These are phyloP conservation scores for Vidua macroura DNA, from an alignment of 2,113 vertebrate genomes.

Conservation along the genomic window DNA sequence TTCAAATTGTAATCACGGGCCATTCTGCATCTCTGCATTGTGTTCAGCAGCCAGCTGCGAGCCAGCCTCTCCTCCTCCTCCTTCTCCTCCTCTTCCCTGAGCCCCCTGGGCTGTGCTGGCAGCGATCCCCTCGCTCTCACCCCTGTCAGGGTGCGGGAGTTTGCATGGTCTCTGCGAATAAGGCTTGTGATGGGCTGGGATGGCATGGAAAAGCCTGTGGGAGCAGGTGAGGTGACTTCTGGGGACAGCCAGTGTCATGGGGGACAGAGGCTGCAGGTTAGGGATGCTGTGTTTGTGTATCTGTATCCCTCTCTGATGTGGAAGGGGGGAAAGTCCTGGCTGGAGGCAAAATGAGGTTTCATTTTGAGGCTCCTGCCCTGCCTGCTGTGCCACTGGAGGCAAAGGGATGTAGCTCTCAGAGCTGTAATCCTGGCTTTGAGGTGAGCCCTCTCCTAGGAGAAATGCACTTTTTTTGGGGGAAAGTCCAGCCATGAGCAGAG, in stretches of 20 bases:
- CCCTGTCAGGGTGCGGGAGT: not conserved
- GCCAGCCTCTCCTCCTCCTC: not conserved
- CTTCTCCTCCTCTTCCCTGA: not conserved
- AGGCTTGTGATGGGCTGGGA: not conserved
- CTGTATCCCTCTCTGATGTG: rapidly evolving
- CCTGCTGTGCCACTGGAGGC: not conserved
- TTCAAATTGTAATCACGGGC: conserved; percentile 67
- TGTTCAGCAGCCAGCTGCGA: conserved; percentile 40
- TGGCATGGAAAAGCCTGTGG: not conserved
- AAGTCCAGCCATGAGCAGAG: not conserved
- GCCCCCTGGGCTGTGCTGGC: not conserved
- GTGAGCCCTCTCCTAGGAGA: not conserved
- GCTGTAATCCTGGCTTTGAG: not conserved
- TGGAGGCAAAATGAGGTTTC: not conserved
- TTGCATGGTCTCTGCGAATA: rapidly evolving
- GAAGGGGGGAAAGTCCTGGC: not conserved
- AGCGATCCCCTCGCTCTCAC: not conserved
- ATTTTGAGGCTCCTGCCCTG: not conserved
- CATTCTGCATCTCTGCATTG: conserved; percentile 58
- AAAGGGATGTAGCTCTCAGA: rapidly evolving
- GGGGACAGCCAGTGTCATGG: not conserved
- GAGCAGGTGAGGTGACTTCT: not conserved
- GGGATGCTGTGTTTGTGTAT: not conserved
- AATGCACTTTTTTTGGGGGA: rapidly evolving
- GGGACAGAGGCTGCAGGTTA: rapidly evolving